Percentiles rank a stretch among this genome's conserved stretches.
phyloP scores from a whole-genome alignment of 2,113 vertebrate genomes.

The Oryzias celebensis region DNA sequence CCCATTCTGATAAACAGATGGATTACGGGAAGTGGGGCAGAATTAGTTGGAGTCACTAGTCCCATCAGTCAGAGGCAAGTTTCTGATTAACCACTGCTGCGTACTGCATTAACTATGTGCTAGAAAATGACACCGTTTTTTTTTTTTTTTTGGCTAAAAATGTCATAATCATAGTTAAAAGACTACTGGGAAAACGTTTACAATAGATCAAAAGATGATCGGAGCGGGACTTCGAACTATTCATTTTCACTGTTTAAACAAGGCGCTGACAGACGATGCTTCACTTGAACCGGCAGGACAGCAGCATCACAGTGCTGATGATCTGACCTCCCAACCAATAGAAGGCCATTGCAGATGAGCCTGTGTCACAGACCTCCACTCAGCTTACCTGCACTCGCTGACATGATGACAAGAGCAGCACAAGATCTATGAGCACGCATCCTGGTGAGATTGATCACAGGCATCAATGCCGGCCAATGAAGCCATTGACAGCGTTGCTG shows the following conservation, averaged over 20 bases:
- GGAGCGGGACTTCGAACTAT: too few relatives aligned
- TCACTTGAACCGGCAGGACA: conserved; percentile 55
- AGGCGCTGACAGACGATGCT: conserved; percentile 21
- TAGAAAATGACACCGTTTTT: too few relatives aligned
- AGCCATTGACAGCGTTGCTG: conserved; percentile 40
- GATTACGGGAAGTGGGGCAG: too few relatives aligned
- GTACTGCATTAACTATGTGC: too few relatives aligned
- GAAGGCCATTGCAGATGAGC: conserved; percentile 51
- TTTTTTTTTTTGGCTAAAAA: too few relatives aligned
- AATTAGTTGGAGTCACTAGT: too few relatives aligned
- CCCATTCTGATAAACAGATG: too few relatives aligned
- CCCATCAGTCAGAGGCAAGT: too few relatives aligned
- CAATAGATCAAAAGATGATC: too few relatives aligned
- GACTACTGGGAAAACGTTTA: too few relatives aligned
- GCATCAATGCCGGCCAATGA: conserved; percentile 50
- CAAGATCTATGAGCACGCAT: conserved; percentile 39
- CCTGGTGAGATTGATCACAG: conserved; percentile 59
- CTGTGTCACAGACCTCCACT: conserved; percentile 52
- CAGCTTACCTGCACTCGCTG: conserved; percentile 34
- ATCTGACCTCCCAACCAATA: conserved; percentile 63
- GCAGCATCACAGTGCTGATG: conserved; percentile 67
- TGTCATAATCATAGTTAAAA: too few relatives aligned
- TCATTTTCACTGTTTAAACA: not conserved
- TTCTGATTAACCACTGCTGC: too few relatives aligned
- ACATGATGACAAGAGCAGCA: conserved; percentile 11